Conservation (phyloP, 2,888 invertebrate genomes). For the Phasia obesa region DNA sequence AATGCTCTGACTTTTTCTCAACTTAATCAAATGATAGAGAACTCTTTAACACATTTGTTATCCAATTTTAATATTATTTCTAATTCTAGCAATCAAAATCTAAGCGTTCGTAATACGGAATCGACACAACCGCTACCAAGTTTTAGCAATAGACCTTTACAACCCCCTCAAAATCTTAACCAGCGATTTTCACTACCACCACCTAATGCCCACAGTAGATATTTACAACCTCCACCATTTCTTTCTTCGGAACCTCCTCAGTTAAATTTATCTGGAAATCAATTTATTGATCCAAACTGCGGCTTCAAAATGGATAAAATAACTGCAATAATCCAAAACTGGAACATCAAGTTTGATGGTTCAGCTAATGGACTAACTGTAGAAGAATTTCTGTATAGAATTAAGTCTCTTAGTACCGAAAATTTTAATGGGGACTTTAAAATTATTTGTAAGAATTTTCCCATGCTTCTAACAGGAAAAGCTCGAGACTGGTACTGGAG, state of each 20-base stretch:
- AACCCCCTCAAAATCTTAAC: too few relatives aligned
- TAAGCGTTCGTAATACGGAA: too few relatives aligned
- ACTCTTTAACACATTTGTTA: neutral
- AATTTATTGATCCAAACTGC: too few relatives aligned
- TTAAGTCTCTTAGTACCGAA: neutral
- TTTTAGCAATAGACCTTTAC: too few relatives aligned
- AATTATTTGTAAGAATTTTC: too few relatives aligned
- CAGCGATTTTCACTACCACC: too few relatives aligned
- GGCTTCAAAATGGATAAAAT: neutral
- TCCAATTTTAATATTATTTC: neutral
- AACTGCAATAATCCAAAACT: neutral
- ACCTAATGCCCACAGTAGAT: too few relatives aligned
- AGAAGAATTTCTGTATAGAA: slow-evolving; percentile 1
- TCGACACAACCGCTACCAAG: too few relatives aligned
- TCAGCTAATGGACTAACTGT: neutral
- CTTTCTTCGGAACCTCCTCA: neutral
- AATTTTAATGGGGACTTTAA: neutral
- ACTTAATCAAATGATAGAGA: neutral
- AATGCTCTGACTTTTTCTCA: neutral
- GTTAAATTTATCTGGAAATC: too few relatives aligned
- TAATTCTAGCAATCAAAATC: too few relatives aligned
- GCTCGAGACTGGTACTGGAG: neutral
- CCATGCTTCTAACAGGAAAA: too few relatives aligned
- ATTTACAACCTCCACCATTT: neutral
- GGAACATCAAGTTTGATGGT: neutral